Evolutionary conservation across 2,888 invertebrate species (phyloP).

Genomic region (Ornithoptera priamus): DNA sequence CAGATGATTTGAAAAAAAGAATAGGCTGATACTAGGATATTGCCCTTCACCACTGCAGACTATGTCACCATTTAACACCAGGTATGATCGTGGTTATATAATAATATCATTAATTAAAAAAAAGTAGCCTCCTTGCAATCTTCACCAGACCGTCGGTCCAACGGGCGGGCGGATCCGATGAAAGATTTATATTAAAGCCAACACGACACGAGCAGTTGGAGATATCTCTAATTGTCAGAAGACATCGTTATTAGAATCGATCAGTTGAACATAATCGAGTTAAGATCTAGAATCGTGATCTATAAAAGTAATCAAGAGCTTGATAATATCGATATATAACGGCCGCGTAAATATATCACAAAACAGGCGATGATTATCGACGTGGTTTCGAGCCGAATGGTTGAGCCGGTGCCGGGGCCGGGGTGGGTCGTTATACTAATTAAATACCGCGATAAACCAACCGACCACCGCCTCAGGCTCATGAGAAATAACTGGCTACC

Average conservation of each 20-base stretch:
- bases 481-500: constrained; percentile 23
- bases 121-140: too few species aligned
- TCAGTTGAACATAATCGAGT: constrained; percentile 10
- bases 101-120: too few species aligned
- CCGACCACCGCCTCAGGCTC: constrained; percentile 23
- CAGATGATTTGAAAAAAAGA: too few species aligned
- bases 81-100: too few species aligned
- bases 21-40: too few species aligned
- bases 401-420: constrained; percentile 3
- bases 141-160: too few species aligned
- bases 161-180: too few species aligned
- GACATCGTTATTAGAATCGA: neutral
- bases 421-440: constrained; percentile 29
- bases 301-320: neutral
- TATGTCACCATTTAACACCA: too few species aligned
- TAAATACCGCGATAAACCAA: constrained; percentile 28
- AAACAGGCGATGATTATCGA: constrained; percentile 28
- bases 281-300: constrained; percentile 8
- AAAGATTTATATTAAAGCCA: neutral
- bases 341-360: constrained; percentile 26
- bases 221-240: neutral
- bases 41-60: too few species aligned
- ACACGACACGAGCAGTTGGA: neutral
- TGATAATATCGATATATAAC: constrained; percentile 24
- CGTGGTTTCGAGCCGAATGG: constrained; percentile 17